Percentiles rank a stretch among this genome's conserved stretches.
These are phyloP conservation scores for Habroteleia sp. DNA, from an alignment of 2,888 invertebrate genomes.

Conservation along the genomic window DNA sequence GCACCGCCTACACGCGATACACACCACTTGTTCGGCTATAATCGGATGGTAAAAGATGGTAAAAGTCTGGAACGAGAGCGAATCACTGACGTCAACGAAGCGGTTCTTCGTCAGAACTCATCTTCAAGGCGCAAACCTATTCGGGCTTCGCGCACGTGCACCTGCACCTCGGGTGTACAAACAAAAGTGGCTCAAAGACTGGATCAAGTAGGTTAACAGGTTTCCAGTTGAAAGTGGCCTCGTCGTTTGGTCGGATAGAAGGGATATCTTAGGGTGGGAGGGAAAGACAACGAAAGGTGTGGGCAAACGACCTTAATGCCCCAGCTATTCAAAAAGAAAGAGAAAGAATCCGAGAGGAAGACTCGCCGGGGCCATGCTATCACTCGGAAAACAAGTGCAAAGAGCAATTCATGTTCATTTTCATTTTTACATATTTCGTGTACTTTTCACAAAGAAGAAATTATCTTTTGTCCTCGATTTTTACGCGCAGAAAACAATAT, in stretches of 20 bases:
- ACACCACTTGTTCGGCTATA: slow-evolving; percentile 14
- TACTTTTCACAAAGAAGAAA: too few species aligned
- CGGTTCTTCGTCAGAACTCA: slow-evolving; percentile 57
- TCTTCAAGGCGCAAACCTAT: slow-evolving; percentile 51
- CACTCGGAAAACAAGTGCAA: too few species aligned
- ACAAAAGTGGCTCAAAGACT: slow-evolving; percentile 75
- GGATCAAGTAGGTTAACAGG: slow-evolving; percentile 80
- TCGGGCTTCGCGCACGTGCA: slow-evolving; percentile 61
- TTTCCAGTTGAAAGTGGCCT: slow-evolving; percentile 77
- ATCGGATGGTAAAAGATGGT: slow-evolving; percentile 10
- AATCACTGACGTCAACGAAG: slow-evolving; percentile 41
- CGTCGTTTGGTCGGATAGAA: slow-evolving; percentile 66
- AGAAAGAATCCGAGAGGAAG: slow-evolving; percentile 34
- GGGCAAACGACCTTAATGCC: slow-evolving; percentile 64
- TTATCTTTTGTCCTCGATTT: too few species aligned
- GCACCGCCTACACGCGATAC: slow-evolving; percentile 6
- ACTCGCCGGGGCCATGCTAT: too few species aligned
- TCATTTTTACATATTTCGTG: too few species aligned
- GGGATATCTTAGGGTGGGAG: slow-evolving; percentile 64
- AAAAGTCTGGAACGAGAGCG: slow-evolving; percentile 28
- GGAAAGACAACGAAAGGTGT: slow-evolving; percentile 62
- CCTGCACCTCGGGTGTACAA: slow-evolving; percentile 64
- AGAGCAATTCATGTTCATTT: too few species aligned
- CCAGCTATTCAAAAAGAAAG: slow-evolving; percentile 47
- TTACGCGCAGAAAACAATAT: too few species aligned